Conservation (phyloP, 2,888 invertebrate species). For the Tenthredo distinguenda region DNA sequence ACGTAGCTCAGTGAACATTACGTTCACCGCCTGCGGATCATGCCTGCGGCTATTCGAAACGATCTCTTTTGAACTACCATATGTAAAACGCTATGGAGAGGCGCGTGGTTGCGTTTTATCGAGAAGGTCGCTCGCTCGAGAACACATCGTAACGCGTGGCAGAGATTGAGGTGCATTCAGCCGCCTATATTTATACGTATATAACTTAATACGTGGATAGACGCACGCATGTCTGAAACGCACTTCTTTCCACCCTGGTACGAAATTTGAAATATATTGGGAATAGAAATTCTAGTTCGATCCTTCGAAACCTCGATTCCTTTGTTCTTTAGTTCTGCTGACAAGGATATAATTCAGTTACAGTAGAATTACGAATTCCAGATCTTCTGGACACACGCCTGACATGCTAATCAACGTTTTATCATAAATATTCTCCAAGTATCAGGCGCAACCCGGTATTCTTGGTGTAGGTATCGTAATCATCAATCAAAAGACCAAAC, state of each 20-base stretch:
- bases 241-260: not conserved
- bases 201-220: not conserved
- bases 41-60: conserved; percentile 71
- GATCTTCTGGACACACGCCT: not conserved
- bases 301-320: too few species aligned
- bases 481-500: conserved; percentile 26
- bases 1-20: conserved; percentile 67
- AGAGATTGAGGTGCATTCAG: conserved; percentile 24
- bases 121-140: conserved; percentile 10
- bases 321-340: too few species aligned
- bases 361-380: too few species aligned
- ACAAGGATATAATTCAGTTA: too few species aligned
- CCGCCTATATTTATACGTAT: conserved; percentile 7
- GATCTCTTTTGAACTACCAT: conserved; percentile 59
- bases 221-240: not conserved
- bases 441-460: not conserved
- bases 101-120: conserved; percentile 27
- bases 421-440: not conserved
- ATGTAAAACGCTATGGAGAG: conserved; percentile 32
- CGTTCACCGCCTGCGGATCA: conserved; percentile 56
- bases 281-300: too few species aligned
- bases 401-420: not conserved
- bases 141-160: conserved; percentile 48
- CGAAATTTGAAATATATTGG: not conserved
- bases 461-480: not conserved